Percentiles rank a stretch among this genome's conserved stretches.
Conservation (phyloP, 2,888 invertebrate genomes). For the Opisthograptis luteolata region DNA sequence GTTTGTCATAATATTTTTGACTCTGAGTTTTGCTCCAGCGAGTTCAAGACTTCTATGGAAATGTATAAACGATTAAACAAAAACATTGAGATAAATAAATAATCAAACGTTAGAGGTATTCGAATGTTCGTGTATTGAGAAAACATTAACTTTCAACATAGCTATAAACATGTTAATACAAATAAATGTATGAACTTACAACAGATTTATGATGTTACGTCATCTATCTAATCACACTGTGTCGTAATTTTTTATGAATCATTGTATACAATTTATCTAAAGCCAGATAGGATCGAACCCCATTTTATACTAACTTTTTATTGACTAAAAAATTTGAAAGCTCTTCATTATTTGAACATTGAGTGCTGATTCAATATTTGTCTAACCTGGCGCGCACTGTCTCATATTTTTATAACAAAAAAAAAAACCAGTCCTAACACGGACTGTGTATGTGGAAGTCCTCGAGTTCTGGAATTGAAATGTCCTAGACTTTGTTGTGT, state of each 20-base stretch:
- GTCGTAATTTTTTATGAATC: conserved; percentile 61
- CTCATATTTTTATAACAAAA: conserved; percentile 35
- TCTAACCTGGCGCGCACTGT: conserved; percentile 81
- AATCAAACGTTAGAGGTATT: conserved; percentile 41
- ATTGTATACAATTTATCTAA: conserved; percentile 83
- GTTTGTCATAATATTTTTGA: conserved; percentile 9
- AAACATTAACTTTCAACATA: conserved; percentile 56
- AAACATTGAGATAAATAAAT: conserved; percentile 40
- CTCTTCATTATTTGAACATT: conserved; percentile 85
- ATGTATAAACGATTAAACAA: conserved; percentile 26
- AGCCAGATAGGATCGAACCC: conserved; percentile 78
- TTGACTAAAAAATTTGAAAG: conserved; percentile 80
- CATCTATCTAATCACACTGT: conserved; percentile 55
- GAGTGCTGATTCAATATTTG: conserved; percentile 82
- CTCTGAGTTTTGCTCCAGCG: conserved; percentile 6
- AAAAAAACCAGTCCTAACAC: conserved; percentile 1
- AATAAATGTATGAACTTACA: conserved; percentile 64
- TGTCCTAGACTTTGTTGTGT: conserved; percentile 25
- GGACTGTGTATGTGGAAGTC: conserved; percentile 1
- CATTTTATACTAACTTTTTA: conserved; percentile 77
- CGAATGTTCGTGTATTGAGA: conserved; percentile 53
- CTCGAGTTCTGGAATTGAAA: conserved; percentile 21
- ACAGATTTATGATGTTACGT: conserved; percentile 42
- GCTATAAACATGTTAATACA: conserved; percentile 59
- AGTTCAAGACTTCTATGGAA: conserved; percentile 20